These are phyloP conservation scores for Hyles vespertilio DNA, from an alignment of 1,140 invertebrate genomes.

Conservation along the genomic window DNA sequence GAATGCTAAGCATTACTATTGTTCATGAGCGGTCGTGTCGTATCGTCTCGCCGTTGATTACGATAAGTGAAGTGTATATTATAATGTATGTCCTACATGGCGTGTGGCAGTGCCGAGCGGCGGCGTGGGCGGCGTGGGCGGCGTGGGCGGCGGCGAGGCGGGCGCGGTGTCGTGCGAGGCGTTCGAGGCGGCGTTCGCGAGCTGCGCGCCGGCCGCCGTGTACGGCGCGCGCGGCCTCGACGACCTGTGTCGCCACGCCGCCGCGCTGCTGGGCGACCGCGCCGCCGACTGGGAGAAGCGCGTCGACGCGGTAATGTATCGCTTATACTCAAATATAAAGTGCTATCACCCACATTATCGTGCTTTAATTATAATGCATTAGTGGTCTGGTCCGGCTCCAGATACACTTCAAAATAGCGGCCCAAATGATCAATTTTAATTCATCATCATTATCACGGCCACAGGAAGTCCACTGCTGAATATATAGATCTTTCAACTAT, in stretches of 20 bases:
- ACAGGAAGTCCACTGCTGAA: too few relatives aligned
- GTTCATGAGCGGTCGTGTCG: background rate
- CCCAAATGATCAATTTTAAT: too few relatives aligned
- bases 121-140: slow-evolving; percentile 15
- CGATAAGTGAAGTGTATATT: background rate
- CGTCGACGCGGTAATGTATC: slow-evolving; percentile 86
- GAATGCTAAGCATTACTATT: too few relatives aligned
- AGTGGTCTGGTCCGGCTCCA: too few relatives aligned
- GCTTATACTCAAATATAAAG: background rate
- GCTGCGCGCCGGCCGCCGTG: slow-evolving; percentile 87
- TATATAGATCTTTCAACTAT: too few relatives aligned
- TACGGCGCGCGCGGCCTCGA: slow-evolving; percentile 91
- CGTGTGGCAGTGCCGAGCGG: slow-evolving; percentile 34
- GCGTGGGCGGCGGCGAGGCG: slow-evolving; percentile 72
- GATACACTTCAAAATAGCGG: too few relatives aligned
- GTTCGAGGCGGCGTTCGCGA: slow-evolving; percentile 91
- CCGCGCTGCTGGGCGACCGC: slow-evolving; percentile 85
- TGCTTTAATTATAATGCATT: too few relatives aligned
- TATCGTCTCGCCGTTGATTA: background rate
- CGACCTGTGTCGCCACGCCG: slow-evolving; percentile 86
- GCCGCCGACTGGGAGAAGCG: slow-evolving; percentile 95
- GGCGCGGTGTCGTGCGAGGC: slow-evolving; percentile 93
- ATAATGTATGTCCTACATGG: background rate
- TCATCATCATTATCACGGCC: too few relatives aligned
- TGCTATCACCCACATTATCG: too few relatives aligned